Evolutionary conservation across 1,140 invertebrate species (phyloP).

Genomic region (Danaus melanippus): DNA sequence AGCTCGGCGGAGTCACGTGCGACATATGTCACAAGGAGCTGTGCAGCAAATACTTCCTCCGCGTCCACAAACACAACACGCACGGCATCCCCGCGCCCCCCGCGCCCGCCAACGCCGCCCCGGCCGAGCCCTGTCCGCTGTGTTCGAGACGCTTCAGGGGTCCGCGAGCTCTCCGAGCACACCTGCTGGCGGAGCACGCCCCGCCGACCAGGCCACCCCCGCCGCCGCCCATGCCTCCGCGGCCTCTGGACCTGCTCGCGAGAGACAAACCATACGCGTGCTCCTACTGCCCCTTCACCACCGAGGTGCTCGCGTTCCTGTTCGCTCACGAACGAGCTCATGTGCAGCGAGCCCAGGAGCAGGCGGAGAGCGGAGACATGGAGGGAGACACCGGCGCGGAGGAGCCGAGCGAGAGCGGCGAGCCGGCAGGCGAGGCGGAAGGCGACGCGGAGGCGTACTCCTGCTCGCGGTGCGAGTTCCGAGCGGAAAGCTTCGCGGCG

Average conservation of each 20-base stretch:
- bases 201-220: conserved; percentile 72
- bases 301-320: conserved; percentile 88
- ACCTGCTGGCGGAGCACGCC: conserved; percentile 88
- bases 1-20: conserved; percentile 93
- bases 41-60: conserved; percentile 97
- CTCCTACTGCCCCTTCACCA: conserved; percentile 91
- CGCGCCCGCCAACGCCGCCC: conserved; percentile 69
- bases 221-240: conserved; percentile 74
- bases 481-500: conserved; percentile 74
- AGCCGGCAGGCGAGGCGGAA: conserved; percentile 25
- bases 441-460: conserved; percentile 62
- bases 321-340: conserved; percentile 93
- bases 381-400: conserved; percentile 33
- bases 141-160: conserved; percentile 91
- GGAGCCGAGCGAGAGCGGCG: conserved; percentile 35
- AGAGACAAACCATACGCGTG: conserved; percentile 86
- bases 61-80: conserved; percentile 97
- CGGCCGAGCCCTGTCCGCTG: conserved; percentile 82
- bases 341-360: conserved; percentile 54
- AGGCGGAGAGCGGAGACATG: conserved; percentile 24
- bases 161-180: conserved; percentile 90
- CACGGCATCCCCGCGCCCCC: conserved; percentile 86
- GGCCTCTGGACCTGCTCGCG: conserved; percentile 61
- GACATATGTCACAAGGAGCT: conserved; percentile 98
- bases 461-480: conserved; percentile 79